Evolutionary conservation across 2,113 vertebrate genomes (phyloP).

Genomic region (Trinectes maculatus): DNA sequence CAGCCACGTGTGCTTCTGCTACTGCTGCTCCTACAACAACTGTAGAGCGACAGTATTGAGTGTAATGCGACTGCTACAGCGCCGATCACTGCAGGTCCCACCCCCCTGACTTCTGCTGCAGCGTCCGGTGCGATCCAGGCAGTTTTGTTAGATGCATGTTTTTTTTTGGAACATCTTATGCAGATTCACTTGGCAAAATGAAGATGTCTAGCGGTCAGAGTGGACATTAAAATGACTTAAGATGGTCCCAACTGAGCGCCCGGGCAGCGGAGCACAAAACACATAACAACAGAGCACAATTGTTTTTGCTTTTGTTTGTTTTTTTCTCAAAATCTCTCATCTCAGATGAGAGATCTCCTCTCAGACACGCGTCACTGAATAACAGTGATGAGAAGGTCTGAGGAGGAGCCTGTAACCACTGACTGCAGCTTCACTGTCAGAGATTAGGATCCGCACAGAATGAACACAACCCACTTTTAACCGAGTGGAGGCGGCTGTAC

Average conservation of each 20-base stretch:
- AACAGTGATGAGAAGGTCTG: slow-evolving; percentile 14
- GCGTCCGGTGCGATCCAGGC: too few species aligned
- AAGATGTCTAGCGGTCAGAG: neutral
- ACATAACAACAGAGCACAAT: neutral
- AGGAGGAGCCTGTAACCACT: slow-evolving; percentile 3
- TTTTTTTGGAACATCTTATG: neutral
- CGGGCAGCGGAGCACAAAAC: neutral
- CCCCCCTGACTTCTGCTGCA: too few species aligned
- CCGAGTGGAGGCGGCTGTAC: too few species aligned
- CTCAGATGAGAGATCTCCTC: too few species aligned
- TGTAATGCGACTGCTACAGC: neutral
- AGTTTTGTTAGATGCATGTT: neutral
- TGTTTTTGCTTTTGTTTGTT: neutral
- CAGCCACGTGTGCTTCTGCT: neutral
- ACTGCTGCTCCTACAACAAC: neutral
- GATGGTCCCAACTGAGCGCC: neutral
- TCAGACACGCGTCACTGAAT: slow-evolving; percentile 19
- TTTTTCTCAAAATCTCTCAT: slow-evolving; percentile 8
- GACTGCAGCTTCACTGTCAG: too few species aligned
- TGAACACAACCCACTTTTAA: too few species aligned
- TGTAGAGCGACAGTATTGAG: neutral
- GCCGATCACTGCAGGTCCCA: neutral
- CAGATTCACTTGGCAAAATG: neutral
- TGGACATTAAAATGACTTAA: neutral
- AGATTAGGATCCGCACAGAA: too few species aligned